phyloP scores from a whole-genome alignment of 2,888 invertebrate genomes.

The Chorisops tibialis region DNA sequence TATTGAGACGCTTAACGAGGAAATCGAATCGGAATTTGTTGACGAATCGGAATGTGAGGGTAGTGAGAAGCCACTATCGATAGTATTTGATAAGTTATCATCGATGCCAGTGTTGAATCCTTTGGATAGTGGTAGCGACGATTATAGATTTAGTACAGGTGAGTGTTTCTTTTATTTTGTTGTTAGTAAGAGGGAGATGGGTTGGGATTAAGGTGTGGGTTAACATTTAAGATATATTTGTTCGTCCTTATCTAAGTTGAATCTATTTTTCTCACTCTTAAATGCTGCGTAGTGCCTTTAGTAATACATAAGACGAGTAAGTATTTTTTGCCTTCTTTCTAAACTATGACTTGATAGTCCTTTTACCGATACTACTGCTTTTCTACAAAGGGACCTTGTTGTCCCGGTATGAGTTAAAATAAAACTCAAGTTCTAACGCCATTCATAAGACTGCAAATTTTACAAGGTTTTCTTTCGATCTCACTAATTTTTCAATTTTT shows the following conservation, averaged over 20 bases:
- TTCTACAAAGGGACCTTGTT: too few relatives aligned
- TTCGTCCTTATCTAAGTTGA: neutral
- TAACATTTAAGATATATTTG: neutral
- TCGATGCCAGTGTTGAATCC: constrained; percentile 59
- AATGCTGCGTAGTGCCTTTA: constrained; percentile 56
- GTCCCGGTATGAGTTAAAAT: too few relatives aligned
- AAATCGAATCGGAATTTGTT: constrained; percentile 64
- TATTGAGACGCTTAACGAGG: constrained; percentile 66
- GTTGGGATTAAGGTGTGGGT: neutral
- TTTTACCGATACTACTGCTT: neutral
- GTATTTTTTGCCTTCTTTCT: constrained; percentile 35
- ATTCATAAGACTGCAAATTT: too few relatives aligned
- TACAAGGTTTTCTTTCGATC: too few relatives aligned
- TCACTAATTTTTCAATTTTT: too few relatives aligned
- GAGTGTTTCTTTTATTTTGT: constrained; percentile 35
- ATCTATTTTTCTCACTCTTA: neutral
- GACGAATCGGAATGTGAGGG: constrained; percentile 68
- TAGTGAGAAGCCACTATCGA: constrained; percentile 58
- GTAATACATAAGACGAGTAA: constrained; percentile 54
- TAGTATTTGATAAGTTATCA: constrained; percentile 56
- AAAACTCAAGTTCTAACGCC: too few relatives aligned
- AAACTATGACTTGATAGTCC: neutral
- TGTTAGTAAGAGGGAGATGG: too few relatives aligned
- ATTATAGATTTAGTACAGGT: constrained; percentile 61
- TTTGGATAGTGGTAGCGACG: constrained; percentile 63